phyloP scores from a whole-genome alignment of 1,140 invertebrate species.

The Aphelinus certus region DNA sequence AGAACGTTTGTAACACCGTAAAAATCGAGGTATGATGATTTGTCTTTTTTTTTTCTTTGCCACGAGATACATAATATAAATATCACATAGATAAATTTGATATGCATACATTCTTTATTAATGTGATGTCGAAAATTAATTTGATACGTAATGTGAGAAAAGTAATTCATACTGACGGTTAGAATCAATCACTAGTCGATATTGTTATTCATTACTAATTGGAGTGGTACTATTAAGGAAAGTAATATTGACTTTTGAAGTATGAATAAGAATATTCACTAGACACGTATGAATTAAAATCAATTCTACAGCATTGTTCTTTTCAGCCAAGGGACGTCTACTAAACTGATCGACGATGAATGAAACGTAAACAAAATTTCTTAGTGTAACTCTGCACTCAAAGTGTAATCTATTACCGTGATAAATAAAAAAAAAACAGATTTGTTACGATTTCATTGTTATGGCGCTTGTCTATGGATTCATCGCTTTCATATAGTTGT shows the following conservation, averaged over 20 bases:
- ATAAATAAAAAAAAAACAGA: conserved; percentile 40
- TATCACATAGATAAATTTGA: conserved; percentile 17
- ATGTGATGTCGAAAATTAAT: conserved; percentile 27
- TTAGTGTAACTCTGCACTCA: conserved; percentile 39
- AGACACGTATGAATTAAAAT: conserved; percentile 33
- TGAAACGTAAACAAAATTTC: conserved; percentile 33
- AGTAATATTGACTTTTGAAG: too few relatives aligned
- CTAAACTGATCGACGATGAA: conserved; percentile 39
- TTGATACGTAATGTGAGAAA: conserved; percentile 47
- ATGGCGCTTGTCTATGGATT: conserved; percentile 2
- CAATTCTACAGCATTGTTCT: conserved; percentile 59
- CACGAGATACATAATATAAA: conserved; percentile 11
- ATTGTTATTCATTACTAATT: too few relatives aligned
- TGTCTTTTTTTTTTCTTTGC: conserved; percentile 25
- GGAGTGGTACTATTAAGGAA: too few relatives aligned
- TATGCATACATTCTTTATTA: conserved; percentile 6
- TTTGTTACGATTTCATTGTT: conserved; percentile 31
- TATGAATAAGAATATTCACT: conserved; percentile 41
- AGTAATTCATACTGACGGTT: not conserved
- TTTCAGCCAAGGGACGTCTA: conserved; percentile 58
- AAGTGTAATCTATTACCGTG: conserved; percentile 41
- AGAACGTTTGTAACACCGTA: conserved; percentile 53
- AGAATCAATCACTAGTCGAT: too few relatives aligned
- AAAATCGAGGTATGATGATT: conserved; percentile 40
- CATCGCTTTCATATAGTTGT: not conserved